Conservation (phyloP, 2,888 invertebrate genomes). For the Tachina lurida region DNA sequence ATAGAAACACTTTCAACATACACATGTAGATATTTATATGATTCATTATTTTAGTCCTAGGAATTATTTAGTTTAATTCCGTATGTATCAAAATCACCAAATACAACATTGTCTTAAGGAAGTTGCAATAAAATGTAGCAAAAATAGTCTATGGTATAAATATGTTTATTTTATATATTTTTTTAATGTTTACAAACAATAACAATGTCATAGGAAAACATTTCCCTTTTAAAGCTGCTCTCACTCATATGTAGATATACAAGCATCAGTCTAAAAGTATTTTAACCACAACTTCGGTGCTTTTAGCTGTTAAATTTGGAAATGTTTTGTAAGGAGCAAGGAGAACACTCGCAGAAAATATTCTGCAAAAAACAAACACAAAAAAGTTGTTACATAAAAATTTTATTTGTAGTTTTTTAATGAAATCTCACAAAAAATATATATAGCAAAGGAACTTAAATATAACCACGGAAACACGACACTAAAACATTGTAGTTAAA, state of each 20-base stretch:
- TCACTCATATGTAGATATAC: slow-evolving; percentile 14
- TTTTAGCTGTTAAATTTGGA: slow-evolving; percentile 54
- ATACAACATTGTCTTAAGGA: no score
- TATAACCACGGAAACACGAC: not conserved
- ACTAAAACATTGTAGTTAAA: slow-evolving; percentile 56
- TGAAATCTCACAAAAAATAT: slow-evolving; percentile 40
- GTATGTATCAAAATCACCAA: no score
- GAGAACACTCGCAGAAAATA: slow-evolving; percentile 6
- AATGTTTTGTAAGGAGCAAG: slow-evolving; percentile 42
- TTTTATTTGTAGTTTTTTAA: slow-evolving; percentile 57
- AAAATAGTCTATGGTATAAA: slow-evolving; percentile 18
- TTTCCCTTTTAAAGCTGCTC: slow-evolving; percentile 30
- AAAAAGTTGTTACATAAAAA: slow-evolving; percentile 60
- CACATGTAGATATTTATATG: no score
- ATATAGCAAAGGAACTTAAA: not conserved
- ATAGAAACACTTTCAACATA: no score
- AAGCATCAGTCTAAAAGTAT: not conserved
- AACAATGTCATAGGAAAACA: slow-evolving; percentile 29
- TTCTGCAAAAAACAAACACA: slow-evolving; percentile 7
- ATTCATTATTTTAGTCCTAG: no score
- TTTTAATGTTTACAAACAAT: not conserved
- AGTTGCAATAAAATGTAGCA: not conserved
- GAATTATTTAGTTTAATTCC: no score
- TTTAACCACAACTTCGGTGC: slow-evolving; percentile 47
- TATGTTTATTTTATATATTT: not conserved